Evolutionary conservation across 2,113 vertebrate species (phyloP).

Genomic region (Microcebus jonahi): DNA sequence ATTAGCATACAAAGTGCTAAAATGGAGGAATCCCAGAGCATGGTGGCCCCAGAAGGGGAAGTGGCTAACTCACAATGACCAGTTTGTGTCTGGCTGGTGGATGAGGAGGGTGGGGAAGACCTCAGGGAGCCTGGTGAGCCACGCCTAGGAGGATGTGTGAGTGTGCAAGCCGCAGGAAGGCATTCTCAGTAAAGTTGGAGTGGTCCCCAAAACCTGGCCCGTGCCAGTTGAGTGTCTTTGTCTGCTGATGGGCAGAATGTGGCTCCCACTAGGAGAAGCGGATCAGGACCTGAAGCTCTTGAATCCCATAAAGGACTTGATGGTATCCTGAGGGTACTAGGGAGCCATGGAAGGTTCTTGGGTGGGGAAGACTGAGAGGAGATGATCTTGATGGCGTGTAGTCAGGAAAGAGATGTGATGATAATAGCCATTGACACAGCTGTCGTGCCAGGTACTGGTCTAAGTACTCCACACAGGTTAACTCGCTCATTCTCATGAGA

Average conservation of each 20-base stretch:
- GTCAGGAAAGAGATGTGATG: background rate
- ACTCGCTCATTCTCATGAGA: background rate
- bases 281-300: background rate
- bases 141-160: background rate
- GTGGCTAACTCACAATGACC: background rate
- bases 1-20: background rate
- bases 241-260: background rate
- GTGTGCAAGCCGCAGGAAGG: background rate
- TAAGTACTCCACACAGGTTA: accelerated
- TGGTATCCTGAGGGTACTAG: background rate
- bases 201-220: background rate
- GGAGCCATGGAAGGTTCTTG: background rate
- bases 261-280: background rate
- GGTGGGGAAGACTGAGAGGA: background rate
- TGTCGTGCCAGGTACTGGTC: background rate
- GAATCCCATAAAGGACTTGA: background rate
- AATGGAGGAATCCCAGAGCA: background rate
- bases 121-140: background rate
- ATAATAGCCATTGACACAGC: background rate
- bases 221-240: background rate
- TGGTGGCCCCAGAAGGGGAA: background rate
- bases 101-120: background rate
- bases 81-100: too few species aligned
- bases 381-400: background rate
- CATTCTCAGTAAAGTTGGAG: background rate